Evolutionary conservation across 37 sponge, comb jelly and placozoan genomes (phyloP).

Genomic region (Theonella swinhoei): DNA sequence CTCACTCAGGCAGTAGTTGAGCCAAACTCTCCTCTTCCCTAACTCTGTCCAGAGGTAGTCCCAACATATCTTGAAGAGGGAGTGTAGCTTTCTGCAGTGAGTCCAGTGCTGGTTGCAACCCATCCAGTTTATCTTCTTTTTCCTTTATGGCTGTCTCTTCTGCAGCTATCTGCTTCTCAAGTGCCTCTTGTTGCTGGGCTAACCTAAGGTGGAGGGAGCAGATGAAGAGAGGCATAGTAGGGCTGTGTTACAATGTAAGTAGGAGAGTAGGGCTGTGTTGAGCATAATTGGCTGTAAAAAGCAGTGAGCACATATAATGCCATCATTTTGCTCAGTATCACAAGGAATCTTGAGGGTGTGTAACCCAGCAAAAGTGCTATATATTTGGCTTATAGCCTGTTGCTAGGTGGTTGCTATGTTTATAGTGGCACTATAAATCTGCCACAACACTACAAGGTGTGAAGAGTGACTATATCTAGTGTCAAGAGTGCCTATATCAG

Average conservation of each 20-base stretch:
- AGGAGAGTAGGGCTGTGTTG: no score
- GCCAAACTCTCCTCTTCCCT: slow-evolving; percentile 62
- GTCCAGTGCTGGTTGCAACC: slow-evolving; percentile 64
- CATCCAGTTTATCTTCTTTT: slow-evolving; percentile 41
- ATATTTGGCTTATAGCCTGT: no score
- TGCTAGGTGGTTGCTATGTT: no score
- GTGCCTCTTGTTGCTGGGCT: slow-evolving; percentile 16
- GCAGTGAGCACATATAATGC: no score
- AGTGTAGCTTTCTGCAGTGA: slow-evolving; percentile 56
- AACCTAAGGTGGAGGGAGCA: slow-evolving; percentile 28
- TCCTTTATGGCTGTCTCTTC: slow-evolving; percentile 34
- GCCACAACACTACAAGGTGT: no score
- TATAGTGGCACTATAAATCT: no score
- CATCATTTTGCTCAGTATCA: no score
- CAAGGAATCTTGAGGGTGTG: no score
- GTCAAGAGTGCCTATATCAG: no score
- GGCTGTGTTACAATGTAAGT: neutral
- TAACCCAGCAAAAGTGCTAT: no score
- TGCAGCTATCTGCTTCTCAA: slow-evolving; percentile 24
- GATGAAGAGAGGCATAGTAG: neutral
- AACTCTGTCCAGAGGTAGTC: slow-evolving; percentile 55
- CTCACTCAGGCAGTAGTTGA: slow-evolving; percentile 65
- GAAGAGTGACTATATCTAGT: no score
- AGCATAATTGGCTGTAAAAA: no score
- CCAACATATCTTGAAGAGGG: slow-evolving; percentile 73